Conservation (phyloP, 2,888 invertebrate genomes). For the Dicranocentrus wangi region DNA sequence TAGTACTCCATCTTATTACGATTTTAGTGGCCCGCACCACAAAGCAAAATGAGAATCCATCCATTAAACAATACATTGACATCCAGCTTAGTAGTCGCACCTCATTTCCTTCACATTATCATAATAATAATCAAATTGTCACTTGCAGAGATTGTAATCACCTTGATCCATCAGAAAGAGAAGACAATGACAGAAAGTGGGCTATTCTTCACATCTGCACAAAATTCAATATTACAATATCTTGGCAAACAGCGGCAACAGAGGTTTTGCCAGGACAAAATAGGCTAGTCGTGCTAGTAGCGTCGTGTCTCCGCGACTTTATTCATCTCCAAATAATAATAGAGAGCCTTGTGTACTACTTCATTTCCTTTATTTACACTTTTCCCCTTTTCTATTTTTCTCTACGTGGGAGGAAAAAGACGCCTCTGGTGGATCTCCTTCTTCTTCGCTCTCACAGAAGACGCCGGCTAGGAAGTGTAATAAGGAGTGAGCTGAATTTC, state of each 20-base stretch:
- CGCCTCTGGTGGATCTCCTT: not conserved
- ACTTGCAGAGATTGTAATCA: not conserved
- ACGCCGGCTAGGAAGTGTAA: not conserved
- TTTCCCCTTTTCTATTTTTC: not conserved
- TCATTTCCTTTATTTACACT: too few species aligned
- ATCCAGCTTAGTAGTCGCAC: too few species aligned
- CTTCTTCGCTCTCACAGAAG: not conserved
- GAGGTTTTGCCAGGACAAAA: too few species aligned
- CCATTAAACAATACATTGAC: too few species aligned
- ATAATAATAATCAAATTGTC: not conserved
- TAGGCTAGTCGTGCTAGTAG: not conserved
- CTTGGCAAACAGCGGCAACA: not conserved
- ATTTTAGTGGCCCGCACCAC: too few species aligned
- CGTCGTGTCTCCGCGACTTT: not conserved
- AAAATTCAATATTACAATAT: not conserved
- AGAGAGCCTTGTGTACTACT: too few species aligned
- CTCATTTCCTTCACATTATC: constrained; percentile 1
- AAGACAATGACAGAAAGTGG: not conserved
- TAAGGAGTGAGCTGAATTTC: not conserved
- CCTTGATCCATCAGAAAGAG: not conserved
- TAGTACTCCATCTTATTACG: too few species aligned
- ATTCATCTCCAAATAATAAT: not conserved
- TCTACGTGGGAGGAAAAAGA: not conserved
- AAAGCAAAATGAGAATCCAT: too few species aligned
- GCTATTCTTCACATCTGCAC: not conserved